Evolutionary conservation across 2,888 invertebrate genomes (phyloP).

Genomic region (Diadegma fenestrale): DNA sequence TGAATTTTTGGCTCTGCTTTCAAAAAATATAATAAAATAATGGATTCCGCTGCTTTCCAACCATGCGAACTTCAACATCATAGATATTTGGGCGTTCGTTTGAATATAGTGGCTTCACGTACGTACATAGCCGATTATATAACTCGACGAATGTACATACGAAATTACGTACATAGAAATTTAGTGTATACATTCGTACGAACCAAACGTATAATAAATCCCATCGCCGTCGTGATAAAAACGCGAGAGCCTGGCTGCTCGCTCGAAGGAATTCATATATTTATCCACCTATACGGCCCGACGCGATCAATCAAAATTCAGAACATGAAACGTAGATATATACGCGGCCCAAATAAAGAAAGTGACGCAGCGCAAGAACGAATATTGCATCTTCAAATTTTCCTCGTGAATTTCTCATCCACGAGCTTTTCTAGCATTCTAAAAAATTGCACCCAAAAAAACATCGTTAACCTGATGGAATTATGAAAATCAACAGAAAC

Average conservation of each 20-base stretch:
- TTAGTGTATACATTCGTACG: slow-evolving; percentile 5
- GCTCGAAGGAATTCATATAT: slow-evolving; percentile 5
- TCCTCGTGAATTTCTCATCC: background rate
- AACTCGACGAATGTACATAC: slow-evolving; percentile 1
- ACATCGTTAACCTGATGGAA: background rate
- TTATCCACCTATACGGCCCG: slow-evolving; percentile 11
- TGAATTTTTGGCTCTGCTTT: too few relatives aligned
- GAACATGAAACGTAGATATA: slow-evolving; percentile 39
- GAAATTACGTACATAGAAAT: background rate
- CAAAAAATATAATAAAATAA: too few relatives aligned
- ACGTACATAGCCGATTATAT: background rate
- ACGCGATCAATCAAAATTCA: slow-evolving; percentile 55
- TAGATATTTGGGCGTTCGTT: background rate
- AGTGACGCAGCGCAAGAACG: slow-evolving; percentile 18
- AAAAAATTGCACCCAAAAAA: background rate
- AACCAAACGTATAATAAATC: slow-evolving; percentile 48
- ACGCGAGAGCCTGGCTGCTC: background rate
- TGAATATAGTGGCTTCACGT: background rate
- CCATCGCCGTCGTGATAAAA: slow-evolving; percentile 37
- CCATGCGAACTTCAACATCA: too few relatives aligned
- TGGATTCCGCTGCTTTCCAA: too few relatives aligned
- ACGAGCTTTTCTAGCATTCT: background rate
- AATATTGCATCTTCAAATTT: background rate
- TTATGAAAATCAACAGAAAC: background rate
- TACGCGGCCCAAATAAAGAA: slow-evolving; percentile 51